Base-by-base conservation (phyloP, 2,888 invertebrate genomes). In the Cynaeus angustus region DNA sequence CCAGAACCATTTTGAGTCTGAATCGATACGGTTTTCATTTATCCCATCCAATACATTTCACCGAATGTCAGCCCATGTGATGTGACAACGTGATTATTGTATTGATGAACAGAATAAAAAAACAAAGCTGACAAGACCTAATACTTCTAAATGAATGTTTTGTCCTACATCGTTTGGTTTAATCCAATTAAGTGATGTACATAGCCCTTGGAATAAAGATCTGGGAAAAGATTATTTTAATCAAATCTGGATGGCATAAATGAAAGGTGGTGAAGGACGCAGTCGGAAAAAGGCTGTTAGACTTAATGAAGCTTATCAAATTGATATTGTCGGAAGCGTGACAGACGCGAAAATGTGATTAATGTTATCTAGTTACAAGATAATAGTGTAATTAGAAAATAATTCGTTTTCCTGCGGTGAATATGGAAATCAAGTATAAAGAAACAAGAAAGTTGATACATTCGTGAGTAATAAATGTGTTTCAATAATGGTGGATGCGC, bases 11-110 rank as follows among this genome's bases (percentile, higher is more conserved):
- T n/a, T n/a, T n/a, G n/a, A n/a, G n/a, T 8, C n/a, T 14, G 13
- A 37, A 53, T 64, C 53, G 45, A 64, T 64, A 53, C 12, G 14
- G 10, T 64, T 53, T 64, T 50, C 50, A 62, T 62, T 38, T n/a
- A n/a, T n/a, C n/a, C n/a, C n/a, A 48, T 61, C 61, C 48, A 7
- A 4, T 8, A 12, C 33, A 61, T 61, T 61, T 46, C 43, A 33
- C 14, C 9, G 26, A 12, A 28, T 53, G 64, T 53, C 33, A 14
- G 53, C 41, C 37, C 53, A 28, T 64, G 64, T 64, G 61, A 48
- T 61, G 43, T 58, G 59, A 46, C 56, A 62, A 62, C 33, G 62
- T 48, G 37, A 33, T 30, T 26, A 10, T 6, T 37, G 13, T 16
- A 9, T 9, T 7, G 37, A 58, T 28, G 28, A 13, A 59, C 14